These are phyloP conservation scores for Meloidogyne chitwoodi DNA, from an alignment of 1,140 invertebrate genomes.

Conservation along the genomic window DNA sequence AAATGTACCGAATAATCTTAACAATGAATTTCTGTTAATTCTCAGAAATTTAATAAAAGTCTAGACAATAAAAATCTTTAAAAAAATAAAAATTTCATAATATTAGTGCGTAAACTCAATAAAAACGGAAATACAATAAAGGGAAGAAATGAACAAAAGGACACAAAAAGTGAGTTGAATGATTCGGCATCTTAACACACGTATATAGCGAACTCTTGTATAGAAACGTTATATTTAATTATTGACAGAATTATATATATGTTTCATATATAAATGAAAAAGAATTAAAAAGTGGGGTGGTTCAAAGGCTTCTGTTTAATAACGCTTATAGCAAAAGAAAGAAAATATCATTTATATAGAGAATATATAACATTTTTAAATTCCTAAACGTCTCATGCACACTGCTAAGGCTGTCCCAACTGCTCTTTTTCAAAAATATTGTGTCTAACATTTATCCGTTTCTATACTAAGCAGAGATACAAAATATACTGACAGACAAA, in stretches of 20 bases:
- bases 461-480: background rate
- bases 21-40: too few relatives aligned
- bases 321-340: background rate
- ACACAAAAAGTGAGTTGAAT: background rate
- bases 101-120: too few relatives aligned
- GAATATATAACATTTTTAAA: background rate
- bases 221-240: background rate
- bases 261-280: background rate
- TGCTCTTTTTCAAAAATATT: background rate
- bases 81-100: too few relatives aligned
- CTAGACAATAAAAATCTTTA: too few relatives aligned
- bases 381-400: background rate
- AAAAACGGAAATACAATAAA: background rate
- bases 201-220: background rate
- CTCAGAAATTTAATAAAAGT: too few relatives aligned
- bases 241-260: background rate
- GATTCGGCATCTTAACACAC: background rate
- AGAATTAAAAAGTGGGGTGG: background rate
- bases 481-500: background rate
- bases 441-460: background rate
- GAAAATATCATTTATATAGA: background rate
- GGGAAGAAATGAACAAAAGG: background rate
- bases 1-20: too few relatives aligned
- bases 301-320: background rate
- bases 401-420: background rate